Conservation (phyloP, 2,888 invertebrate species). For the Cheiracanthium punctorium region DNA sequence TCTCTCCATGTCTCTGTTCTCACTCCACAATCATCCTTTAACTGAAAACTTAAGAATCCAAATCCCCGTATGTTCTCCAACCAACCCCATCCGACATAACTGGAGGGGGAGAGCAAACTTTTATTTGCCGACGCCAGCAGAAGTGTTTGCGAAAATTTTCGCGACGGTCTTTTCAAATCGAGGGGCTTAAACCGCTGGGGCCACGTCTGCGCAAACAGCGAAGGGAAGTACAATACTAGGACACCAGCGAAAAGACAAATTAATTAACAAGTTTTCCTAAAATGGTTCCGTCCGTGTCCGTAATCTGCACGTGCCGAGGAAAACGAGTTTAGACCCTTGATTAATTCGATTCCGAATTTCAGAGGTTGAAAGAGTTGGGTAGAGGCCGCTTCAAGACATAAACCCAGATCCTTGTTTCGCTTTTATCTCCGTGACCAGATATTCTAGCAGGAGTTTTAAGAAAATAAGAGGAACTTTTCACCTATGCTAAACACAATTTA, state of each 20-base stretch:
- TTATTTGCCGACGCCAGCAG: constrained; percentile 50
- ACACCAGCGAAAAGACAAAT: constrained; percentile 60
- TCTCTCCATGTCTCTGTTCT: no score
- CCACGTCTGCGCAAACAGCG: constrained; percentile 43
- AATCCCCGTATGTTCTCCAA: background rate
- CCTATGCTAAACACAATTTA: background rate
- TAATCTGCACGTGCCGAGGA: background rate
- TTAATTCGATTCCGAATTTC: constrained; percentile 59
- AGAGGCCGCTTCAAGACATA: background rate
- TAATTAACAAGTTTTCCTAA: constrained; percentile 66
- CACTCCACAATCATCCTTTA: no score
- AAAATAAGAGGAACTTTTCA: background rate
- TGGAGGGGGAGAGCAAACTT: constrained; percentile 26
- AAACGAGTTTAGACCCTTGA: constrained; percentile 29
- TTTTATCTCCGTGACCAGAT: background rate
- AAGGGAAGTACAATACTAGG: constrained; percentile 41
- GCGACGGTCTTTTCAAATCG: constrained; percentile 23
- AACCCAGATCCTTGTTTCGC: background rate
- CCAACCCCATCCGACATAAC: background rate
- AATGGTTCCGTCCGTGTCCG: constrained; percentile 24
- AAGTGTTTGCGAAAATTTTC: constrained; percentile 55
- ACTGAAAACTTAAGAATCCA: background rate
- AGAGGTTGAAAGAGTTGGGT: constrained; percentile 40
- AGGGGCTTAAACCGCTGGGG: constrained; percentile 30
- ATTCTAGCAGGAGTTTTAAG: background rate